A percentile compares a stretch with the other conserved stretches of the same genome.
phyloP scores from a whole-genome alignment of 2,888 invertebrate species.

The Petrolisthes manimaculis region DNA sequence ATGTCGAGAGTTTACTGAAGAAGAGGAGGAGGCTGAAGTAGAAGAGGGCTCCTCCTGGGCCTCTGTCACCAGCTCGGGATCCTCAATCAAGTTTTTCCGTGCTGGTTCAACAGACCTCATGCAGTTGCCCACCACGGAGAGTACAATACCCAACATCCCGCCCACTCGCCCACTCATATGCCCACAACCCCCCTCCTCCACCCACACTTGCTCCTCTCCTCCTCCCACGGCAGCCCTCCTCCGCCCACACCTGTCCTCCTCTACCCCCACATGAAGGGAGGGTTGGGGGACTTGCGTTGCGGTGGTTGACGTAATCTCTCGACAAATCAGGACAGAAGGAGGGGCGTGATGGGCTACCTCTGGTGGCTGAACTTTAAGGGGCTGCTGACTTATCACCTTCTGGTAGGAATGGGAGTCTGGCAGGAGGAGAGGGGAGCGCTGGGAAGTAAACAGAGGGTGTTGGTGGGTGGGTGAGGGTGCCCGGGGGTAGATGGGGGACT shows the following conservation, averaged over 20 bases:
- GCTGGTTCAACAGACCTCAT: conserved; percentile 45
- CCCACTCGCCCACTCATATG: conserved; percentile 17
- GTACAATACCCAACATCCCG: conserved; percentile 48
- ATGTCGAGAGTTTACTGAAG: background rate
- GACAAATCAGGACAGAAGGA: background rate
- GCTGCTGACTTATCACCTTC: background rate
- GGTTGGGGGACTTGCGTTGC: background rate
- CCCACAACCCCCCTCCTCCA: conserved; percentile 3
- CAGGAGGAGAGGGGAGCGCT: background rate
- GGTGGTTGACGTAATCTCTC: background rate
- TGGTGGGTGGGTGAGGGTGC: background rate
- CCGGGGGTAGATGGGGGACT: background rate
- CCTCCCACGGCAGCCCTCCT: background rate
- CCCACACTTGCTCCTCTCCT: background rate
- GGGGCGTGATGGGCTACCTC: background rate
- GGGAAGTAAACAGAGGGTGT: background rate
- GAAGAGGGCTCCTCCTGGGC: conserved; percentile 17
- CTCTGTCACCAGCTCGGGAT: conserved; percentile 41
- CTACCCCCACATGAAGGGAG: background rate
- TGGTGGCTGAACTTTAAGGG: background rate
- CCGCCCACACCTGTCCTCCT: too few relatives aligned
- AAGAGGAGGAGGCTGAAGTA: background rate
- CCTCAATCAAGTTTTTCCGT: conserved; percentile 41
- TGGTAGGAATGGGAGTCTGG: background rate
- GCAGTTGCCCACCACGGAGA: conserved; percentile 47